Base-by-base conservation (phyloP, 2,888 invertebrate species). In the Eupeodes luniger region DNA sequence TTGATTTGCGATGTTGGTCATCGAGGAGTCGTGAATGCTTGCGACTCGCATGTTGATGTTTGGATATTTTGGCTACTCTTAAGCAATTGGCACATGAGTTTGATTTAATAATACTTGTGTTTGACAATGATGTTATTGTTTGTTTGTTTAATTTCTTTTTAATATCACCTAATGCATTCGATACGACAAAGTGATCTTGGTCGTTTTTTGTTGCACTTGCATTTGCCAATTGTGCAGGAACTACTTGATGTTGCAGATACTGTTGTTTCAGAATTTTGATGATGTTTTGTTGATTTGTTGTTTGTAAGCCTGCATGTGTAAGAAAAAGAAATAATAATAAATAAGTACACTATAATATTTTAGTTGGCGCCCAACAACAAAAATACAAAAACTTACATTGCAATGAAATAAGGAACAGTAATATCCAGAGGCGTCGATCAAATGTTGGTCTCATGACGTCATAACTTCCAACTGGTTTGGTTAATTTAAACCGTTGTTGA, bases 401-500 rank as follows among this genome's bases (percentile, higher is more conserved):
- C 93, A 93, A 91, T 92, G 92, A 92, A 92, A 93, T 92, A 91
- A 93, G 92, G 92, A 93, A 93, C 92, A 93, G 91, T 93, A 93
- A 92, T 93, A 93, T 93, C 92, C 93, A 93, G 92, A 93, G 93
- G 93, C 93, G 93, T 92, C 93, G 93, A 92, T 93, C 92, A 91
- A 93, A 93, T 93, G 93, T 93, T 91, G 93, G 93, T 93, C 93
- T 93, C 93, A 93, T 93, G 93, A 93, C 93, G 92, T 93, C 93
- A 93, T 93, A 92, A 93, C 93, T 93, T 93, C 92, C 89, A 70
- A 80, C 34, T 80, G 64, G 70, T 83, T 80, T 75, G 61, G 66
- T 84, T 61, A 75, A 51, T 69, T 75, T 82, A 82, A 79, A 70
- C 70, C 86, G 70, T 80, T 84, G 70, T 80, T 84, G 66, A 61